Evolutionary conservation across 92 coral and sea anemone species (phyloP).

Genomic region (Porites evermanni): DNA sequence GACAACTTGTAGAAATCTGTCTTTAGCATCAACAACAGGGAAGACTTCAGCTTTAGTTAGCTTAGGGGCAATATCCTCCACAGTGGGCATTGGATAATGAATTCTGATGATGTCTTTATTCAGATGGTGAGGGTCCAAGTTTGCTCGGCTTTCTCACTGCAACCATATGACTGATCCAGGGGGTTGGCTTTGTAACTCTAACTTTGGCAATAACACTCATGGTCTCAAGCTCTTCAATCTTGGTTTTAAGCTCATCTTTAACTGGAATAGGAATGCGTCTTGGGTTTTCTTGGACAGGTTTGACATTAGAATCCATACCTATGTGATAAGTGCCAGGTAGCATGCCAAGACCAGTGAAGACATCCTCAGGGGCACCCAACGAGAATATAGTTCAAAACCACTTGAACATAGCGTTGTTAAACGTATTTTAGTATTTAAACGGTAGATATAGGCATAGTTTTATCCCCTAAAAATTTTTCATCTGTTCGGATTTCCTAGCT

Average conservation of each 20-base stretch:
- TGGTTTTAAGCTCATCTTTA: neutral
- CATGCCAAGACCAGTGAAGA: slow-evolving; percentile 1
- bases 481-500: too few relatives aligned
- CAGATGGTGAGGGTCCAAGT: neutral
- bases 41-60: too few relatives aligned
- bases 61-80: too few relatives aligned
- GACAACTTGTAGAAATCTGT: slow-evolving; percentile 65
- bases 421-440: too few relatives aligned
- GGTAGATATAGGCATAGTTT: too few relatives aligned
- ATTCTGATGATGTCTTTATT: slow-evolving; percentile 4
- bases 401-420: too few relatives aligned
- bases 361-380: too few relatives aligned
- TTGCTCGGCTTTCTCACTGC: too few relatives aligned
- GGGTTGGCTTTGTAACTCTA: neutral
- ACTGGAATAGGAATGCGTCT: too few relatives aligned
- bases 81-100: slow-evolving; percentile 16
- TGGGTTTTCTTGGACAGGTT: too few relatives aligned
- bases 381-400: too few relatives aligned
- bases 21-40: slow-evolving; percentile 21
- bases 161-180: neutral
- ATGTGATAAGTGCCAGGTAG: slow-evolving; percentile 6
- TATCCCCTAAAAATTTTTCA: too few relatives aligned
- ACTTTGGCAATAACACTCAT: neutral
- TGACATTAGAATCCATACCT: neutral
- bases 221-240: neutral